These are phyloP conservation scores for Campylomormyrus numenius DNA, from an alignment of 2,113 vertebrate genomes.

Conservation along the genomic window DNA sequence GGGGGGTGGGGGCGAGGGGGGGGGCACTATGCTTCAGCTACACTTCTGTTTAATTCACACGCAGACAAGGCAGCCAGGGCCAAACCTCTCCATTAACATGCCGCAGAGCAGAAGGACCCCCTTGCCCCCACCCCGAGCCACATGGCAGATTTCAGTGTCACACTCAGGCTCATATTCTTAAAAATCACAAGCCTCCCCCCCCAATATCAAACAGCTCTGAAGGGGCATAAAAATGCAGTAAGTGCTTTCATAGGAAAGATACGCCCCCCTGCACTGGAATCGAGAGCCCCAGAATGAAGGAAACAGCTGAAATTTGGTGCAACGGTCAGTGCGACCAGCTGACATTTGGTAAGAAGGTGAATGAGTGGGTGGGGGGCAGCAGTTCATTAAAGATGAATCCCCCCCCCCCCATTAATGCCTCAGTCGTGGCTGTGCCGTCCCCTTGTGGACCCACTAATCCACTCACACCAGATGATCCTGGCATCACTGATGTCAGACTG, in stretches of 20 bases:
- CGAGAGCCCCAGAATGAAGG: background rate
- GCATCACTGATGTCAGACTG: slow-evolving; percentile 9
- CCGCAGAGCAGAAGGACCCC: background rate
- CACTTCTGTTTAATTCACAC: background rate
- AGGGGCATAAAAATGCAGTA: background rate
- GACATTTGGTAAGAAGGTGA: slow-evolving; percentile 9
- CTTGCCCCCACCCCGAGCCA: background rate
- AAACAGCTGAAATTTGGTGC: background rate
- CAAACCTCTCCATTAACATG: background rate
- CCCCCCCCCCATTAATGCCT: slow-evolving; percentile 4
- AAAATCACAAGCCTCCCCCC: background rate
- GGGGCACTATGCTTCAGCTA: background rate
- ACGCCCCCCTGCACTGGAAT: background rate
- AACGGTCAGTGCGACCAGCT: background rate
- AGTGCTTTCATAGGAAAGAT: background rate
- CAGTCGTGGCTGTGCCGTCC: slow-evolving; percentile 5
- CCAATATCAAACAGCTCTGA: background rate
- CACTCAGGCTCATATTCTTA: background rate
- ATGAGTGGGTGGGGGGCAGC: background rate
- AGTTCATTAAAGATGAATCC: slow-evolving; percentile 25
- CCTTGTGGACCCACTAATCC: slow-evolving; percentile 20
- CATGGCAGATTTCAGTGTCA: background rate
- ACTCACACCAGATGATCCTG: slow-evolving; percentile 16
- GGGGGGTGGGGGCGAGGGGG: background rate
- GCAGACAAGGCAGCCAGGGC: background rate